Evolutionary conservation across 2,888 invertebrate species (phyloP).

Genomic region (Allolobophora icterica): DNA sequence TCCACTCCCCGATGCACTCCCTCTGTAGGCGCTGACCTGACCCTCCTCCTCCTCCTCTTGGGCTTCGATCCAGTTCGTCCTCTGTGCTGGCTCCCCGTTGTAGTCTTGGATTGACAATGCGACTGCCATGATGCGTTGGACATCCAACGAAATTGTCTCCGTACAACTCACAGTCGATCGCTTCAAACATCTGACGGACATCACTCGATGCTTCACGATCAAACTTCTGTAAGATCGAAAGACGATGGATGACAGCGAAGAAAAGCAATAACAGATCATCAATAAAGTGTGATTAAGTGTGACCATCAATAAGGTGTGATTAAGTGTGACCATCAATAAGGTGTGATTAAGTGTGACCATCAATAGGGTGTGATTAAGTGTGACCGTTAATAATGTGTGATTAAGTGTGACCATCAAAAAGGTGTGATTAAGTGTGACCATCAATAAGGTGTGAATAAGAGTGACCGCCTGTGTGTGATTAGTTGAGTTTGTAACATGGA

Average conservation of each 20-base stretch:
- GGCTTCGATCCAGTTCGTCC: background rate
- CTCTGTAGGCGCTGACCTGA: background rate
- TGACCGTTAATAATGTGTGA: no score
- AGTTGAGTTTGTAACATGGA: no score
- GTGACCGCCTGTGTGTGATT: no score
- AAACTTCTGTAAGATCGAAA: background rate
- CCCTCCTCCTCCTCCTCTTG: background rate
- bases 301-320: no score
- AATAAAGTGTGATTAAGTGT: no score
- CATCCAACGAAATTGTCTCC: background rate
- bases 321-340: no score
- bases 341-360: no score
- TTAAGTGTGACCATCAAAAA: no score
- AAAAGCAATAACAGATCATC: no score
- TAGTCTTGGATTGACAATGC: background rate
- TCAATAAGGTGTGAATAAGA: no score
- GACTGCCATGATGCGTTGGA: background rate
- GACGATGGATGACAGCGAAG: background rate
- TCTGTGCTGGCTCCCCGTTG: background rate
- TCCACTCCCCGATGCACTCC: background rate
- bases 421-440: no score
- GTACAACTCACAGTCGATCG: constrained; percentile 3
- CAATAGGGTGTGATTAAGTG: no score
- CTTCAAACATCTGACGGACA: background rate
- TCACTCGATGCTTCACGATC: background rate